Base-by-base conservation (phyloP, 2,888 invertebrate species). In the Lochmaea capreae region DNA sequence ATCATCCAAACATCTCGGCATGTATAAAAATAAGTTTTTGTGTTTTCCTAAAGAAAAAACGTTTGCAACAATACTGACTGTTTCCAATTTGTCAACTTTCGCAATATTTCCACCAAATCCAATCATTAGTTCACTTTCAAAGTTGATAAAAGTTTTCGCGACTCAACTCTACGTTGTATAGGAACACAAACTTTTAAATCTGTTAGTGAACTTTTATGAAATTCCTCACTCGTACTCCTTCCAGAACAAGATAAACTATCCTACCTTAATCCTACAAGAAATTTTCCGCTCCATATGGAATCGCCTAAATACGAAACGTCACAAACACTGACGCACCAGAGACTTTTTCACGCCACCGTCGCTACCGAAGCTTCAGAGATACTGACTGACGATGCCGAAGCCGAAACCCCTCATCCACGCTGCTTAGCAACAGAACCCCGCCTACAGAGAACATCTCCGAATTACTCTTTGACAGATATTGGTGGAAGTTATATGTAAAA, bases 341-440 rank as follows among this genome's bases (percentile, higher is more conserved):
- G 22, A 66, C 54, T 11, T 66, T 70, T 65, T 46, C 54, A 57
- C 71, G 69, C 46, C 61, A 46, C 72, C 57, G 43, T 5, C 14
- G 4, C 46, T 46, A 65, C 68, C 75, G 77, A 79, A 80, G 83
- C 83, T 83, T 82, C 80, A 77, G 79, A 83, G 82, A 81, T 80
- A 84, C 84, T 84, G 84, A 77, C 81, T 84, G 84, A 77, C 81
- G 81, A 81, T 81, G 67, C 71, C 74, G 42, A 70, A 63, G 81
- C 80, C 81, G 81, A 81, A 84, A 80, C 82, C 82, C 83, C 84
- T 85, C 84, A 84, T 82, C 83, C 82, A 81, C 79, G 85, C 81
- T 84, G 85, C 85, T 83, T 83, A 83, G 85, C 85, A 85, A 85
- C 85, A 81, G 81, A 75, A 79, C 85, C 84, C 84, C 84, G 84